These are phyloP conservation scores for Micronisus gabar DNA, from an alignment of 2,113 vertebrate genomes.

Conservation along the genomic window DNA sequence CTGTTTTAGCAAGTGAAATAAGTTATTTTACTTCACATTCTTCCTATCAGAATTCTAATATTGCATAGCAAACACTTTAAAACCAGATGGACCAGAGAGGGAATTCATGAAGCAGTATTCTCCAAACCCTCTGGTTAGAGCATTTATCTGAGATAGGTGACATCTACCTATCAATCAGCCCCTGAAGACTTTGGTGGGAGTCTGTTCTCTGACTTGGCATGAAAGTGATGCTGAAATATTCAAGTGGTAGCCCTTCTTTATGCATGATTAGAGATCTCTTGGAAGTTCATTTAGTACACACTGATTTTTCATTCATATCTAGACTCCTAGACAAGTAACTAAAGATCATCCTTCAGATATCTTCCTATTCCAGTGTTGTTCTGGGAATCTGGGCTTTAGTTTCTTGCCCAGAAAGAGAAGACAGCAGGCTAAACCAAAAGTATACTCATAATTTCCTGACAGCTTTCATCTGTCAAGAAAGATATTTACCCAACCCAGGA, in stretches of 20 bases:
- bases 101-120: background rate
- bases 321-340: background rate
- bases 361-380: background rate
- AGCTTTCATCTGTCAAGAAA: background rate
- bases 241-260: background rate
- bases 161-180: background rate
- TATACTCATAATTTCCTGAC: background rate
- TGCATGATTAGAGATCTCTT: background rate
- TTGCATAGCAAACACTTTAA: background rate
- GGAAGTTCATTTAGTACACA: background rate
- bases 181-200: background rate
- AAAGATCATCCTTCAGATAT: background rate
- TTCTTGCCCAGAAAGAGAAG: background rate
- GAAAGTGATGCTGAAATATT: background rate
- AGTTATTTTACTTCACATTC: background rate
- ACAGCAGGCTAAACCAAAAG: background rate
- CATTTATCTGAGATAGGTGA: background rate
- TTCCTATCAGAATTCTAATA: background rate
- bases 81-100: background rate
- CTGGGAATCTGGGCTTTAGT: background rate
- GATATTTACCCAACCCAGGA: background rate
- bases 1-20: background rate
- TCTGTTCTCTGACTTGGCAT: background rate
- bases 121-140: background rate
- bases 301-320: background rate